Evolutionary conservation across 2,113 vertebrate genomes (phyloP).

Genomic region (Heterochromis multidens): DNA sequence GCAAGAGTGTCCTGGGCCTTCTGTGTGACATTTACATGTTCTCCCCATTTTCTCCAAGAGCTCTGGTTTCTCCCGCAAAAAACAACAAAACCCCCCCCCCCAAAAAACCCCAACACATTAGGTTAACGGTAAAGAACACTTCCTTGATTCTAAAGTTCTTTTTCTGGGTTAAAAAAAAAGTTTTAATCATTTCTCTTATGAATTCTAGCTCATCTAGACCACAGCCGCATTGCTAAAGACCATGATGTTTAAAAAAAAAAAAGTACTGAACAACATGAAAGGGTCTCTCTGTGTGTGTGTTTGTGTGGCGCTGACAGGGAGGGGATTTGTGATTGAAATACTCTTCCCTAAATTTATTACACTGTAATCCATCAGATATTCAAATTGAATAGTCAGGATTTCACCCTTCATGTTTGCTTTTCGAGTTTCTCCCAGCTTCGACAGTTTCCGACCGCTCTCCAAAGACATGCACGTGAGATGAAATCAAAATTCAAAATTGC

Average conservation of each 20-base stretch:
- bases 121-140: too few relatives aligned
- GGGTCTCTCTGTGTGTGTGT: neutral
- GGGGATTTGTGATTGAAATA: neutral
- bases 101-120: too few relatives aligned
- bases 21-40: neutral
- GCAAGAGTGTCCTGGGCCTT: neutral
- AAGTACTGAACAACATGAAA: neutral
- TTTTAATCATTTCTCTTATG: rapidly evolving
- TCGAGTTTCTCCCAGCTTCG: neutral
- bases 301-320: neutral
- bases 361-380: neutral
- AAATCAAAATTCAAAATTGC: slow-evolving; percentile 32
- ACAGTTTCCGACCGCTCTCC: slow-evolving; percentile 1
- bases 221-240: neutral
- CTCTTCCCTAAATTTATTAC: neutral
- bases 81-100: too few relatives aligned
- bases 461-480: slow-evolving; percentile 10
- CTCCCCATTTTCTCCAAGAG: neutral
- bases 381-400: neutral
- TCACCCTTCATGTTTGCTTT: neutral
- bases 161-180: neutral
- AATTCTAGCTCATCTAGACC: too few relatives aligned
- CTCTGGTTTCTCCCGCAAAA: neutral
- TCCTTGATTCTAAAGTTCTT: neutral
- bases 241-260: neutral